These are phyloP conservation scores for Leptinotarsa peninsularis DNA, from an alignment of 2,888 invertebrate species.

Conservation along the genomic window DNA sequence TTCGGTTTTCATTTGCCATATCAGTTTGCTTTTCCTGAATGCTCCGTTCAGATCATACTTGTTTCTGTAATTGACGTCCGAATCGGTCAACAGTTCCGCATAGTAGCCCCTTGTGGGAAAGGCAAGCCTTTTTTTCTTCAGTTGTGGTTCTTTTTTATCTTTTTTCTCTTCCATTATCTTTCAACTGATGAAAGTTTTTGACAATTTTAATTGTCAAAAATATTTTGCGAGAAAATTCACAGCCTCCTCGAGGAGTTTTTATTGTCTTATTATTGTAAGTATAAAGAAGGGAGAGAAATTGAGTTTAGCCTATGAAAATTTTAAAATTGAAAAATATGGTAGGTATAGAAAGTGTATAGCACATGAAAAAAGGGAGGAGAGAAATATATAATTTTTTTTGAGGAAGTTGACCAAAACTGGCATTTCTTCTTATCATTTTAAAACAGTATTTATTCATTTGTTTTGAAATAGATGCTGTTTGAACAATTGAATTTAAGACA, in stretches of 20 bases:
- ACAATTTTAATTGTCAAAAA: background rate
- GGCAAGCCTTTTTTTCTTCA: conserved; percentile 12
- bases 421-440: too few species aligned
- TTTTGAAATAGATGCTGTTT: too few species aligned
- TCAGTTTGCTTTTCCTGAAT: conserved; percentile 65
- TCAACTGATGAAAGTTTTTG: background rate
- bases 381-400: too few species aligned
- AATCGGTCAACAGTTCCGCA: conserved; percentile 72
- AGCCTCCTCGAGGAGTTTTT: background rate
- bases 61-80: conserved; percentile 63
- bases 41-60: conserved; percentile 61
- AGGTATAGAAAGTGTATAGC: too few species aligned
- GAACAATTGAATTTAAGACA: too few species aligned
- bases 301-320: too few species aligned
- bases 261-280: too few species aligned
- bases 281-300: too few species aligned
- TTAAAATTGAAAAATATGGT: too few species aligned
- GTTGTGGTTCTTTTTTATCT: background rate
- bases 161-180: conserved; percentile 12
- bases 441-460: too few species aligned
- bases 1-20: conserved; percentile 72
- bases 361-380: too few species aligned
- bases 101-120: conserved; percentile 69
- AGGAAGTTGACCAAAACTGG: too few species aligned
- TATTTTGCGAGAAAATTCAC: background rate